These are phyloP conservation scores for Cryptocephalus moraei DNA, from an alignment of 2,888 invertebrate species.

Conservation along the genomic window DNA sequence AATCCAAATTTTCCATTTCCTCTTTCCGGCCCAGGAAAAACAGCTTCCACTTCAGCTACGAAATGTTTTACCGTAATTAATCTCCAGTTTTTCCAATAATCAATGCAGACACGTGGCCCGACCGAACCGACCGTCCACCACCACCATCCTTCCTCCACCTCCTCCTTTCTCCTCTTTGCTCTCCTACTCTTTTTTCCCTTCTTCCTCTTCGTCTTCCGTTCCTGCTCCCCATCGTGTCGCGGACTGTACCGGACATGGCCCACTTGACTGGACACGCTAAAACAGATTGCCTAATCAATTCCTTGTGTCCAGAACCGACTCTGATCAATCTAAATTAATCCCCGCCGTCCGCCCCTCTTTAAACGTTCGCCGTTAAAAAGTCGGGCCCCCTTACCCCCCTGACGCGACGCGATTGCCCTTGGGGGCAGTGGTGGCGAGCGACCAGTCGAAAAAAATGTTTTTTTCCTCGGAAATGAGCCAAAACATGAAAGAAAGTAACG, in stretches of 20 bases:
- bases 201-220: neutral
- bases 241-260: slow-evolving; percentile 34
- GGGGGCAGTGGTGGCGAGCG: too few species aligned
- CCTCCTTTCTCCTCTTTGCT: neutral
- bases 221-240: neutral
- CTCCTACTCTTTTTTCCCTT: neutral
- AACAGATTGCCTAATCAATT: slow-evolving; percentile 45
- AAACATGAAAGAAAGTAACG: too few species aligned
- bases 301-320: slow-evolving; percentile 39
- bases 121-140: neutral
- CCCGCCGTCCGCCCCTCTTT: slow-evolving; percentile 34
- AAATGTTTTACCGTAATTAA: slow-evolving; percentile 19
- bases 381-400: slow-evolving; percentile 9
- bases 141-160: neutral
- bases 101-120: slow-evolving; percentile 15
- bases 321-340: slow-evolving; percentile 44
- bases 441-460: too few species aligned
- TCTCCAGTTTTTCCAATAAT: slow-evolving; percentile 19
- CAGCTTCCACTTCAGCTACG: slow-evolving; percentile 11
- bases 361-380: slow-evolving; percentile 36
- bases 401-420: neutral
- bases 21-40: slow-evolving; percentile 10
- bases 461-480: too few species aligned
- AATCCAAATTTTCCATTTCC: slow-evolving; percentile 13
- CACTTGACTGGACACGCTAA: slow-evolving; percentile 41